These are phyloP conservation scores for Orius insidiosus DNA, from an alignment of 1,140 invertebrate species.

Conservation along the genomic window DNA sequence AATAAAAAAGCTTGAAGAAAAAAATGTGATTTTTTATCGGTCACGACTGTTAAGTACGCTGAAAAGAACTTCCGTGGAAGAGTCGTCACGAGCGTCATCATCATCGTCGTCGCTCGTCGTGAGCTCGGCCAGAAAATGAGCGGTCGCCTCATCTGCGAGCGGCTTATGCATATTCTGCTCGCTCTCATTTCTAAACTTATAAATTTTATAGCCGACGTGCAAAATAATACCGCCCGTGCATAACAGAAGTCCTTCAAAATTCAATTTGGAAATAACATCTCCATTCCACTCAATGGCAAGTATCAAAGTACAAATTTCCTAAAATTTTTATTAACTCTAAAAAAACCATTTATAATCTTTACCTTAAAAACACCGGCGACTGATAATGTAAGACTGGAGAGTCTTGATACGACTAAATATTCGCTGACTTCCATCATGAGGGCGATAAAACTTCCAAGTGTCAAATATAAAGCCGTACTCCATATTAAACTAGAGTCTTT, in stretches of 20 bases:
- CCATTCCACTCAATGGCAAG: slow-evolving; percentile 72
- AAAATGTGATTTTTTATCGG: slow-evolving; percentile 10
- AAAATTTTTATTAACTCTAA: slow-evolving; percentile 7
- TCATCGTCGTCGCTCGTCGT: slow-evolving; percentile 28
- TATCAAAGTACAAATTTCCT: slow-evolving; percentile 80
- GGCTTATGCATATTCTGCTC: not conserved
- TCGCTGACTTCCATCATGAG: slow-evolving; percentile 92
- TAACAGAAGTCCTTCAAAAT: slow-evolving; percentile 67
- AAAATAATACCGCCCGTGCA: slow-evolving; percentile 77
- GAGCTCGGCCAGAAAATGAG: slow-evolving; percentile 21
- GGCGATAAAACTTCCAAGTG: slow-evolving; percentile 64
- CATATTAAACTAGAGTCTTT: slow-evolving; percentile 1
- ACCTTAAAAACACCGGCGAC: slow-evolving; percentile 96
- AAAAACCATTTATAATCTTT: slow-evolving; percentile 18
- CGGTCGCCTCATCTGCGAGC: slow-evolving; percentile 11
- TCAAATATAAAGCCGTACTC: slow-evolving; percentile 25
- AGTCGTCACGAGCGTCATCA: slow-evolving; percentile 23
- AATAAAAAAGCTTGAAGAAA: no score
- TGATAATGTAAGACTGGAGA: slow-evolving; percentile 92
- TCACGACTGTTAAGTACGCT: slow-evolving; percentile 30
- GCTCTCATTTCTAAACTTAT: slow-evolving; percentile 26
- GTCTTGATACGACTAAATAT: slow-evolving; percentile 80
- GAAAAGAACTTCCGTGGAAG: slow-evolving; percentile 27
- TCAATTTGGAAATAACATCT: slow-evolving; percentile 65
- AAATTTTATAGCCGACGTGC: slow-evolving; percentile 67